Percentiles rank a stretch among this genome's conserved stretches.
Conservation (phyloP, 2,797 vertebrate genomes). For the Brachyalestes nurse region DNA sequence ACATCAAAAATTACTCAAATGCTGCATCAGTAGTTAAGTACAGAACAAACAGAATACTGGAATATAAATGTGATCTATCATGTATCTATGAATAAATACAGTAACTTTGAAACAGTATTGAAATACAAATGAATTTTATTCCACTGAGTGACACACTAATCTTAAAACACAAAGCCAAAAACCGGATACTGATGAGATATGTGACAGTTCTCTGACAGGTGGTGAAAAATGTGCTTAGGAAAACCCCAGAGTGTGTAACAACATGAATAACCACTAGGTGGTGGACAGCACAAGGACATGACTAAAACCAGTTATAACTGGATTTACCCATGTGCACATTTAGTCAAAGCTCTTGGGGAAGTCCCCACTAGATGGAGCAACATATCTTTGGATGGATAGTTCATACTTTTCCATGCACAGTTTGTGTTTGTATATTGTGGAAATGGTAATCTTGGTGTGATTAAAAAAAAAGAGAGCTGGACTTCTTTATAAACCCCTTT, state of each 20-base stretch:
- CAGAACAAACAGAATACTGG: no score
- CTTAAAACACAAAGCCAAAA: background rate
- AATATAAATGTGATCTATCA: no score
- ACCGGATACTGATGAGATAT: background rate
- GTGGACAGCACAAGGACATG: slow-evolving; percentile 39
- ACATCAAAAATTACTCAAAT: no score
- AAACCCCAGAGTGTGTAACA: slow-evolving; percentile 10
- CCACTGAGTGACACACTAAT: background rate
- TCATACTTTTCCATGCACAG: background rate
- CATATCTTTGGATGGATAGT: slow-evolving; percentile 17
- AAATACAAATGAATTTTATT: background rate
- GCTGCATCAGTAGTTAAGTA: no score
- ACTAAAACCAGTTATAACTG: slow-evolving; percentile 48
- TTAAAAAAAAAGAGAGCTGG: background rate
- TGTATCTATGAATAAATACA: no score
- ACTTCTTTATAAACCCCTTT: no score
- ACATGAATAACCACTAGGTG: slow-evolving; percentile 50
- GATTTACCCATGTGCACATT: slow-evolving; percentile 19
- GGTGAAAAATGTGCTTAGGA: background rate
- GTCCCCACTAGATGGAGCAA: slow-evolving; percentile 43
- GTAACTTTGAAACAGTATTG: no score
- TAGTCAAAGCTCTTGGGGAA: background rate
- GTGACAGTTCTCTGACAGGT: background rate
- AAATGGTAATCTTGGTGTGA: background rate
- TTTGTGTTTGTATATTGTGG: background rate